Base-by-base conservation (phyloP, 2,888 invertebrate species). In the Melikaiella ostensackeni region DNA sequence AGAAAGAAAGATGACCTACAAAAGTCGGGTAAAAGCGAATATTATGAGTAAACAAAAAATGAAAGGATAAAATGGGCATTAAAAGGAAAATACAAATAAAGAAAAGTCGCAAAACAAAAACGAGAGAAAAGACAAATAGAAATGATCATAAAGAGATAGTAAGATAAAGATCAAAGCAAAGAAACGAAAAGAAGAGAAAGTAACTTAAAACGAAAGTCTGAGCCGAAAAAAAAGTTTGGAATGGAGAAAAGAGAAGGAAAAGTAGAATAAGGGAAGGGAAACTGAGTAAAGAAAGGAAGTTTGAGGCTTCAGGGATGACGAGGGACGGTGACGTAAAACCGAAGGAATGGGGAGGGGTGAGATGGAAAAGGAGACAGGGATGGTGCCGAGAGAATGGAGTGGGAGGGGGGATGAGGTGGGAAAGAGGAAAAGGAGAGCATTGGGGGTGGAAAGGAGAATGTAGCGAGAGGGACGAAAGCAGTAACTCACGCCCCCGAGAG, bases 401-500 rank as follows among this genome's bases (percentile, higher is more conserved):
- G 7, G 77, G 77, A 79, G 80, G 76, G 78, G 74, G 81, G 79
- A 82, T 80, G 82, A 80, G 81, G 84, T 81, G 73, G 74, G 76
- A 77, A 75, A 81, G 82, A 62, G 82, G 82, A 76, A 73, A 80
- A 77, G 38, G 76, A 79, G 78, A 75, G 77, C 75, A 82, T 79
- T 38, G 73, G 80, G 80, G 79, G 78, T 77, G 80, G 77, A 78
- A 66, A 79, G 16, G 77, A 78, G 83, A 84, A 84, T 80, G 83
- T 80, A 82, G 84, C 82, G 83, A 82, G 82, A 84, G 84, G 86
- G 84, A 84, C 84, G 80, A 79, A 77, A 80, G 85, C 86, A 83
- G 88, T 90, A 90, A 91, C 91, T 91, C 91, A 91, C 91, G 91
- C 91, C 91, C 91, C 91, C 91, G 89, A 91, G 91, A 91, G 91